phyloP scores from a whole-genome alignment of 2,113 vertebrate genomes.

The Onychostoma macrolepis region DNA sequence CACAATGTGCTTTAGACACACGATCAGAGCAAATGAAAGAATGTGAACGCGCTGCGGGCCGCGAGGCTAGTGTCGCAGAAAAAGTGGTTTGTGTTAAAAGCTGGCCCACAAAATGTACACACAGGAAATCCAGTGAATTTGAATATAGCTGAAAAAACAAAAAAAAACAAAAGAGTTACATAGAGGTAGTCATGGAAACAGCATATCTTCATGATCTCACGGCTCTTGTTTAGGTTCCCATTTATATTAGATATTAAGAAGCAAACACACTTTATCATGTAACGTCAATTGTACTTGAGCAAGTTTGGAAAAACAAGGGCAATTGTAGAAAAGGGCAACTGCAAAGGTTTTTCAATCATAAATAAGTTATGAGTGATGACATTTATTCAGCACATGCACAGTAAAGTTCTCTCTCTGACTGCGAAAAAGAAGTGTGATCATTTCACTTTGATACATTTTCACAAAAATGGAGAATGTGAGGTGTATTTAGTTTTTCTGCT shows the following conservation, averaged over 20 bases:
- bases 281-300: neutral
- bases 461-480: neutral
- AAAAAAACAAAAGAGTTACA: neutral
- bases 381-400: neutral
- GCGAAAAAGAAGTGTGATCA: neutral
- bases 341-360: neutral
- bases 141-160: neutral
- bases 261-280: neutral
- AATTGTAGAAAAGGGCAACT: neutral
- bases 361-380: neutral
- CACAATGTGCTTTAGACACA: constrained; percentile 44
- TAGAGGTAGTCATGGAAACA: constrained; percentile 16
- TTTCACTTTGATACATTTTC: neutral
- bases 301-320: neutral
- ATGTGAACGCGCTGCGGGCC: neutral
- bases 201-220: neutral
- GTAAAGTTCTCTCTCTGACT: neutral
- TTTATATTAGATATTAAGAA: neutral
- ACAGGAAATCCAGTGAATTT: neutral
- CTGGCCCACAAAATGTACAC: neutral
- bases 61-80: neutral
- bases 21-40: constrained; percentile 42
- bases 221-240: neutral
- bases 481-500: neutral
- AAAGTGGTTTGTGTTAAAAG: neutral